Evolutionary conservation across 2,888 invertebrate species (phyloP).

Genomic region (Dryococelus australis): DNA sequence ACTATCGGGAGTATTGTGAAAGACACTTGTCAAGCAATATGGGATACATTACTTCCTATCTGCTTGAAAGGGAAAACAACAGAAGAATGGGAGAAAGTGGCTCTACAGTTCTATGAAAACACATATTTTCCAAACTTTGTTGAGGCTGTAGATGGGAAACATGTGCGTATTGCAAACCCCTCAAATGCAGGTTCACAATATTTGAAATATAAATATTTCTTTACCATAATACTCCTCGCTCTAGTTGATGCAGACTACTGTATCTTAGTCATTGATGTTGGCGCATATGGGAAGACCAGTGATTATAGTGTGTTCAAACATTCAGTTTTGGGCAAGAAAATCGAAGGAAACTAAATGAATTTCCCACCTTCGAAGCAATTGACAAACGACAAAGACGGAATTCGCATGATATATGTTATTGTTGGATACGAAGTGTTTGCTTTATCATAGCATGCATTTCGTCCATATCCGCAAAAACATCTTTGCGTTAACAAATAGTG

Average conservation of each 20-base stretch:
- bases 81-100: background rate
- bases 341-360: background rate
- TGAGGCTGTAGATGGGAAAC: background rate
- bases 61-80: background rate
- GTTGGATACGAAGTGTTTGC: background rate
- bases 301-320: too few relatives aligned
- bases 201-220: background rate
- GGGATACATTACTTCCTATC: too few relatives aligned
- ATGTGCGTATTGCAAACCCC: background rate
- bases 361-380: background rate
- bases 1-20: too few relatives aligned
- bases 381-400: background rate
- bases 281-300: too few relatives aligned
- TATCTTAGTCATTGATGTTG: too few relatives aligned
- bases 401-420: background rate
- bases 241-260: too few relatives aligned
- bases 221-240: background rate
- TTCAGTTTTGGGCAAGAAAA: background rate
- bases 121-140: background rate
- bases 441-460: background rate
- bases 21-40: too few relatives aligned
- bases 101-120: background rate
- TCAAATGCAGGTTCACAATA: background rate
- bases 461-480: background rate
- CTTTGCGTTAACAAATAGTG: background rate